Conservation (phyloP, 2,113 vertebrate species). For the Grammatotria lemairii region DNA sequence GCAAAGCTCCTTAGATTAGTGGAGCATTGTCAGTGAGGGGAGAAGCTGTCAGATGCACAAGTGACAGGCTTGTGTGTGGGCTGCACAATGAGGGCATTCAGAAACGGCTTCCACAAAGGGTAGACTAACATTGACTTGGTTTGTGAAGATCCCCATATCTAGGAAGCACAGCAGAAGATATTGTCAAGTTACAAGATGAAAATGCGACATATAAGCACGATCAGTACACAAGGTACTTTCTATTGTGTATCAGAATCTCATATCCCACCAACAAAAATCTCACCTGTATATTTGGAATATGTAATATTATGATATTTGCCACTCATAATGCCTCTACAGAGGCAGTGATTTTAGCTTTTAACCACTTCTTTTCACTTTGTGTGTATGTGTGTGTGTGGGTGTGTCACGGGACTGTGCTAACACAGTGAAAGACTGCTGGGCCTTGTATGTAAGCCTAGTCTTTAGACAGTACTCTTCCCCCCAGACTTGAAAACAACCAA, state of each 20-base stretch:
- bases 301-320: neutral
- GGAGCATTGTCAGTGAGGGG: neutral
- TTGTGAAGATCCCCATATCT: too few relatives aligned
- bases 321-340: neutral
- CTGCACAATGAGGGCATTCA: neutral
- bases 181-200: neutral
- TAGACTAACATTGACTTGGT: neutral
- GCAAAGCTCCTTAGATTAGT: neutral
- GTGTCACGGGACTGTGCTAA: conserved; percentile 76
- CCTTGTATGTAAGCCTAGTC: conserved; percentile 87
- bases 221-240: neutral
- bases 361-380: neutral
- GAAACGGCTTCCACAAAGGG: neutral
- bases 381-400: neutral
- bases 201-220: neutral
- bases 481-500: conserved; percentile 73
- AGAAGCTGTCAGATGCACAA: neutral
- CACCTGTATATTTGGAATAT: neutral
- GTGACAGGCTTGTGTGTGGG: neutral
- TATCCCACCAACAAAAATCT: neutral
- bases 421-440: conserved; percentile 80
- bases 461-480: conserved; percentile 79
- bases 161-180: neutral
- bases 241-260: neutral
- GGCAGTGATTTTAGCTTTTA: neutral